Conservation (phyloP, 2,888 invertebrate genomes). For the Rhopalosiphum nymphaeae region DNA sequence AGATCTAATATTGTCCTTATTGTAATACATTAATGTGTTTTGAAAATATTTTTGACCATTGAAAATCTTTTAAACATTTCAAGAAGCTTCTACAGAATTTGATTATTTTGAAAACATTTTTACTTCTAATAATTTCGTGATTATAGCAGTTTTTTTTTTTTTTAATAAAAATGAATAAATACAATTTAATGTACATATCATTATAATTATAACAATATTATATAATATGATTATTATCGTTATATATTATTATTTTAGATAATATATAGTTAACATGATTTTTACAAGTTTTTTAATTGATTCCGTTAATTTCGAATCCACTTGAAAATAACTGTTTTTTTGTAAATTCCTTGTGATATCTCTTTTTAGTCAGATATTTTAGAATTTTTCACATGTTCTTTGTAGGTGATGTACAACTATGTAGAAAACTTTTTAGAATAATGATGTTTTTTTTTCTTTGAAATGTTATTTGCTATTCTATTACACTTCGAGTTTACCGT, state of each 20-base stretch:
- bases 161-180: neutral
- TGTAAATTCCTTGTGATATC: neutral
- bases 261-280: neutral
- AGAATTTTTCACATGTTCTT: neutral
- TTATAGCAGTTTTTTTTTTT: neutral
- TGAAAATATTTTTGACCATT: neutral
- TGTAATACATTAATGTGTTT: neutral
- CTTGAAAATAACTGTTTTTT: neutral
- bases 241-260: neutral
- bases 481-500: neutral
- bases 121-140: neutral
- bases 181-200: neutral
- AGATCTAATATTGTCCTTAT: neutral
- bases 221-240: neutral
- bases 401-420: neutral
- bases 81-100: neutral
- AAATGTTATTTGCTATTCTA: neutral
- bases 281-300: neutral
- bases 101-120: too few species aligned
- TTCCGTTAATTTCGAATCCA: neutral
- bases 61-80: neutral
- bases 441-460: constrained; percentile 12
- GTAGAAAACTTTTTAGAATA: neutral
- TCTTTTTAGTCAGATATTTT: neutral
- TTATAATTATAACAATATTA: too few species aligned